Conservation (phyloP, 2,797 vertebrate genomes). For the Carcharodon carcharias region DNA sequence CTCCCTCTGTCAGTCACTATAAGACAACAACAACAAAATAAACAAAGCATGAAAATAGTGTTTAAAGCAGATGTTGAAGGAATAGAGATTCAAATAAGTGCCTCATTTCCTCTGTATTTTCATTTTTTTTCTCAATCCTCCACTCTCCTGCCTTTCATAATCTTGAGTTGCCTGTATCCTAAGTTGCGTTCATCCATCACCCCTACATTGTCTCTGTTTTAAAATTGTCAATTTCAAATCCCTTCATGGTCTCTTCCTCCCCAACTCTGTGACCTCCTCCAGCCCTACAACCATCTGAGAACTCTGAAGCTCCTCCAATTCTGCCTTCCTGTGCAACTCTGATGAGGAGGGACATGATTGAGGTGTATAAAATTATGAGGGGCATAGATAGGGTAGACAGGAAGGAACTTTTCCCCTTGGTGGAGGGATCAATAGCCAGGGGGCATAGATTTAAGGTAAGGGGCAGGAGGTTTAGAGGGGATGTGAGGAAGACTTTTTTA, state of each 20-base stretch:
- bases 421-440: too few species aligned
- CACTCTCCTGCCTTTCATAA: neutral
- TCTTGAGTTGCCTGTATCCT: neutral
- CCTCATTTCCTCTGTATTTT: neutral
- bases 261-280: neutral
- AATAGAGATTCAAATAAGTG: neutral
- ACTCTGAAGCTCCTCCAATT: neutral
- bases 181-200: neutral
- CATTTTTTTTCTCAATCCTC: neutral
- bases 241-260: neutral
- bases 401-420: too few species aligned
- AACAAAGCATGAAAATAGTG: neutral
- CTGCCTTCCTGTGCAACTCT: neutral
- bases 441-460: too few species aligned
- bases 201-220: neutral
- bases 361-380: too few species aligned
- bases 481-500: too few species aligned
- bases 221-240: neutral
- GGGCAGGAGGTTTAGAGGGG: too few species aligned
- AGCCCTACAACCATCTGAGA: neutral
- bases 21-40: neutral
- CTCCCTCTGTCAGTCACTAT: slow-evolving; percentile 2
- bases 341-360: too few species aligned
- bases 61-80: neutral
- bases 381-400: too few species aligned